These are phyloP conservation scores for Apis laboriosa DNA, from an alignment of 1,140 invertebrate genomes.

Conservation along the genomic window DNA sequence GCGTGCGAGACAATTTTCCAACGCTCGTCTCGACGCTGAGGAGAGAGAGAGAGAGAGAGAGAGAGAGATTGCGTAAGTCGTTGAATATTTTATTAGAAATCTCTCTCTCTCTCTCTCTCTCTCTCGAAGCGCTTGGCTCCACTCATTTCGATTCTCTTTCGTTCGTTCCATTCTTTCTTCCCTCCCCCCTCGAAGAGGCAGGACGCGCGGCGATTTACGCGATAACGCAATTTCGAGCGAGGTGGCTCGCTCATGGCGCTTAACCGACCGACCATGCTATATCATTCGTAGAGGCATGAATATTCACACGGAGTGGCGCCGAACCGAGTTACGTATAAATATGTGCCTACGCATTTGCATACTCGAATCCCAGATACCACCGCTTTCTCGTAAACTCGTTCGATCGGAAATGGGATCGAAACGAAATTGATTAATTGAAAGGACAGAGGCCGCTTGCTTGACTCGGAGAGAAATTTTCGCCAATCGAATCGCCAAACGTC, in stretches of 20 bases:
- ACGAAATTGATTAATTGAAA: slow-evolving; percentile 13
- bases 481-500: too few relatives aligned
- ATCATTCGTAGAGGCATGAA: slow-evolving; percentile 53
- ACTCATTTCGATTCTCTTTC: too few relatives aligned
- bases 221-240: slow-evolving; percentile 34
- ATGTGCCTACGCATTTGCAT: neutral
- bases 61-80: neutral
- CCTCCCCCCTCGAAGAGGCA: neutral
- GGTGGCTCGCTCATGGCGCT: slow-evolving; percentile 27
- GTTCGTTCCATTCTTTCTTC: too few relatives aligned
- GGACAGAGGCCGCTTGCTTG: neutral
- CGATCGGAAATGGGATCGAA: slow-evolving; percentile 9
- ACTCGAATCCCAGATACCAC: slow-evolving; percentile 12
- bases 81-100: neutral
- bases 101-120: too few relatives aligned
- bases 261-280: slow-evolving; percentile 41
- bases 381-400: neutral
- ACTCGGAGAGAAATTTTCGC: too few relatives aligned
- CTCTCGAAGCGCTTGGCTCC: too few relatives aligned
- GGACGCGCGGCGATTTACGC: slow-evolving; percentile 31
- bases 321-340: slow-evolving; percentile 21
- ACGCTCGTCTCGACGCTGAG: neutral
- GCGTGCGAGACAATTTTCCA: slow-evolving; percentile 54
- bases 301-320: slow-evolving; percentile 45
- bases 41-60: too few relatives aligned